Conservation (phyloP, 2,797 vertebrate species). For the Fistularia tabacaria region DNA sequence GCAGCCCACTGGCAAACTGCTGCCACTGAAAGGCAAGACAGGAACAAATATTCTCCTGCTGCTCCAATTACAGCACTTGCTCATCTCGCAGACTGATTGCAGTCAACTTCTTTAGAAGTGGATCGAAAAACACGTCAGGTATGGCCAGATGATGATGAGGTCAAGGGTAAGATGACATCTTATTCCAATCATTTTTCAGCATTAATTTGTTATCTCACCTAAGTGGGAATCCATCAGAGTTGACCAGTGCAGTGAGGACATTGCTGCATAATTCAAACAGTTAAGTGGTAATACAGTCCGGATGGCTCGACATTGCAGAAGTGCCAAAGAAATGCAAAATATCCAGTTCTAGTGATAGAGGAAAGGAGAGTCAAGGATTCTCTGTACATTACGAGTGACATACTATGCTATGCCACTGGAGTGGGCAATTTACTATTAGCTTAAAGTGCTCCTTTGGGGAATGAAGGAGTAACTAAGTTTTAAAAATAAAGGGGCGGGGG, state of each 20-base stretch:
- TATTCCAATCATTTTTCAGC: constrained; percentile 51
- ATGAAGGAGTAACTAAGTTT: constrained; percentile 48
- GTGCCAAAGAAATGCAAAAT: constrained; percentile 32
- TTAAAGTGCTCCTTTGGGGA: constrained; percentile 47
- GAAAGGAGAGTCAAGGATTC: constrained; percentile 35
- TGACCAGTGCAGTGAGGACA: constrained; percentile 36
- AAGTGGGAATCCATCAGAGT: constrained; percentile 43
- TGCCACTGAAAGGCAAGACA: constrained; percentile 50
- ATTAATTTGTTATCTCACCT: constrained; percentile 51
- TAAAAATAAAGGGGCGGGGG: constrained; percentile 51
- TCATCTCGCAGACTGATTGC: constrained; percentile 58
- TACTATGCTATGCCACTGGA: constrained; percentile 19
- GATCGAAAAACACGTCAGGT: constrained; percentile 42
- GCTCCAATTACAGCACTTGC: constrained; percentile 62
- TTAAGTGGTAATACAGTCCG: constrained; percentile 20
- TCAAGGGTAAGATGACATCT: constrained; percentile 61
- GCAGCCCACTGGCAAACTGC: constrained; percentile 65
- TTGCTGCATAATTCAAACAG: constrained; percentile 55
- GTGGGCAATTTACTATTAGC: constrained; percentile 44
- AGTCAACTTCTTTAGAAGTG: constrained; percentile 39
- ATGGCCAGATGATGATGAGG: constrained; percentile 42
- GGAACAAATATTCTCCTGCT: constrained; percentile 62
- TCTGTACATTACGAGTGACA: constrained; percentile 44
- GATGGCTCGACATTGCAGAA: constrained; percentile 22
- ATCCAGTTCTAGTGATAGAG: constrained; percentile 23